Conservation (phyloP, 2,797 vertebrate species). For the Gadopsis marmoratus region DNA sequence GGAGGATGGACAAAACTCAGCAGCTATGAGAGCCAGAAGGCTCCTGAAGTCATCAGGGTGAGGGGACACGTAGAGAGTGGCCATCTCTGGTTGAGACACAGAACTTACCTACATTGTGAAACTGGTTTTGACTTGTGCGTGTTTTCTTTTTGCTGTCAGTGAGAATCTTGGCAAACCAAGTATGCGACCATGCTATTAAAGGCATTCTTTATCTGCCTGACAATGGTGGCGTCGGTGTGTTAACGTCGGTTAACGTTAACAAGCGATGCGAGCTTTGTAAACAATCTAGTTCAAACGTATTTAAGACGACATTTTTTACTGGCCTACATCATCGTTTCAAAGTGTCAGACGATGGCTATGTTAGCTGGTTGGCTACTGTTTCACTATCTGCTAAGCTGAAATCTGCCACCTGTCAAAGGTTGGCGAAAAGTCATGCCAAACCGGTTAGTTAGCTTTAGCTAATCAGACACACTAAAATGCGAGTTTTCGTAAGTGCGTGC, state of each 20-base stretch:
- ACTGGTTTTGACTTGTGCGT: neutral
- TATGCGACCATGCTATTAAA: neutral
- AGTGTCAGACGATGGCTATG: neutral
- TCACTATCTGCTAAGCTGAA: conserved; percentile 2
- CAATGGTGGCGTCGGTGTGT: conserved; percentile 2
- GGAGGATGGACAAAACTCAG: conserved; percentile 80
- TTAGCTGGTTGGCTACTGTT: neutral
- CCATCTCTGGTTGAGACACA: conserved; percentile 81
- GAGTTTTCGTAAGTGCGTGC: neutral
- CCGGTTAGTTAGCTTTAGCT: conserved; percentile 60
- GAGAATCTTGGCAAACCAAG: neutral
- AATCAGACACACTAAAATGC: conserved; percentile 20
- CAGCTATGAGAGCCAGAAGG: conserved; percentile 87
- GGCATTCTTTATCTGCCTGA: neutral
- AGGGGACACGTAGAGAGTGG: conserved; percentile 86
- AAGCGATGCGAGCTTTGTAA: neutral
- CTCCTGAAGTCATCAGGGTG: conserved; percentile 91
- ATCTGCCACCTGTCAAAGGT: conserved; percentile 58
- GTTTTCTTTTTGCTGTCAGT: neutral
- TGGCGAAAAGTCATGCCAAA: conserved; percentile 6
- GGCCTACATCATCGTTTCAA: neutral
- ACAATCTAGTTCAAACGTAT: neutral
- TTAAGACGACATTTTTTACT: neutral
- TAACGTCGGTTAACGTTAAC: neutral
- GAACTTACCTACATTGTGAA: neutral